Evolutionary conservation across 37 sponge, comb jelly and placozoan species (phyloP), one percentile per base, ranked within the genome.

Genomic region (Lycopodina hypogea): DNA sequence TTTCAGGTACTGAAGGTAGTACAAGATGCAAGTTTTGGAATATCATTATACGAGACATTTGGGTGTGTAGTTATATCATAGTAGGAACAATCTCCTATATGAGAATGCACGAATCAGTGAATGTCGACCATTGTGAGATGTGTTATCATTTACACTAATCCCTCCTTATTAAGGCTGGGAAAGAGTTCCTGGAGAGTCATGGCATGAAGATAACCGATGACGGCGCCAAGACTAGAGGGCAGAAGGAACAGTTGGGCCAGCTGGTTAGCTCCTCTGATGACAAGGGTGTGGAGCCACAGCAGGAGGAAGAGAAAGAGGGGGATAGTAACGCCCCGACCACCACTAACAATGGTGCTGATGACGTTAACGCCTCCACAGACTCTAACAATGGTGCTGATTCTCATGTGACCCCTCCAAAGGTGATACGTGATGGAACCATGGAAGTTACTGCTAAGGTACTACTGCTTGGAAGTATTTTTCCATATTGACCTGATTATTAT

Each of bases 371-470:
- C 2, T 26, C 4, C 59, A 2, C 66, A 32, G 66, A 32, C 26
- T 7, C 66, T 32, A 30, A 9, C 35, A 0, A 65, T 75, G n/a
- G n/a, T n/a, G n/a, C n/a, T n/a, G n/a, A n/a, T n/a, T n/a, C n/a
- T n/a, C n/a, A n/a, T n/a, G n/a, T n/a, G n/a, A n/a, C n/a, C n/a
- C n/a, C n/a, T 39, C 86, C 90, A 12, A 71, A 64, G 4, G 32
- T 89, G 1, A 36, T 68, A 1, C 71, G 83, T 30, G 79, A 90
- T 19, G 81, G 78, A 17, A 90, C 90, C 21, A 90, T 90, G 90
- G 90, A 68, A 48, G 90, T 81, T 8, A 90, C 90, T 69, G 86
- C 90, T 9, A 72, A 90, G 83, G 90, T 90, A 57, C 51, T n/a
- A n/a, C n/a, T n/a, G n/a, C n/a, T n/a, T n/a, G n/a, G n/a, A n/a